Conservation (phyloP, 1,140 invertebrate species). For the Whitmania pigra region DNA sequence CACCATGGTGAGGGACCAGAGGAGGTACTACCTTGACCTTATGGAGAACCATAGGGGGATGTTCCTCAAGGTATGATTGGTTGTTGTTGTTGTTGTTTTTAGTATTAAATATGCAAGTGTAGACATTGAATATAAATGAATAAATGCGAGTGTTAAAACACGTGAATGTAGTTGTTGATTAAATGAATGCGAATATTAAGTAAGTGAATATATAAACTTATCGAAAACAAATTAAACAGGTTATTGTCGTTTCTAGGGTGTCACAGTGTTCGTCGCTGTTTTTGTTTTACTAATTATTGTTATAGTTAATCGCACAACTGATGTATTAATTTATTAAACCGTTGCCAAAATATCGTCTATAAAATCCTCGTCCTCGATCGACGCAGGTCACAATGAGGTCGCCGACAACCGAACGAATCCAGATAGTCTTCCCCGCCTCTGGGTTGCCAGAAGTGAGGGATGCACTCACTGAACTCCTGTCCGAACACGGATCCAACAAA, state of each 20-base stretch:
- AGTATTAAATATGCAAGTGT: no score
- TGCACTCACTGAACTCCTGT: constrained; percentile 77
- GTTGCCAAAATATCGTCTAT: not conserved
- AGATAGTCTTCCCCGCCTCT: constrained; percentile 84
- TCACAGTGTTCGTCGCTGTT: no score
- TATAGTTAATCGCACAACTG: not conserved
- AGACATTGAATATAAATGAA: no score
- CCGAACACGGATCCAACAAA: constrained; percentile 61
- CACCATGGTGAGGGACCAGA: constrained; percentile 90
- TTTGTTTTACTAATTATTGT: no score
- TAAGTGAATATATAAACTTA: no score
- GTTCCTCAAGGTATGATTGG: constrained; percentile 60
- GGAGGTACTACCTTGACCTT: constrained; percentile 83
- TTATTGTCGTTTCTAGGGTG: no score
- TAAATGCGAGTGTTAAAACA: no score
- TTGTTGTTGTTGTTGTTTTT: not conserved
- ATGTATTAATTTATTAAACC: not conserved
- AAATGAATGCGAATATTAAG: no score
- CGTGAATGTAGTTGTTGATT: no score
- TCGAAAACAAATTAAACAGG: no score
- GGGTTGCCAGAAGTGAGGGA: constrained; percentile 92
- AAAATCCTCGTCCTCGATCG: not conserved
- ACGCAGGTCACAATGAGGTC: constrained; percentile 15
- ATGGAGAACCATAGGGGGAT: constrained; percentile 86
- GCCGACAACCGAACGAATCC: constrained; percentile 55